Base-by-base conservation (phyloP, 2,888 invertebrate genomes). In the Netelia melanura region DNA sequence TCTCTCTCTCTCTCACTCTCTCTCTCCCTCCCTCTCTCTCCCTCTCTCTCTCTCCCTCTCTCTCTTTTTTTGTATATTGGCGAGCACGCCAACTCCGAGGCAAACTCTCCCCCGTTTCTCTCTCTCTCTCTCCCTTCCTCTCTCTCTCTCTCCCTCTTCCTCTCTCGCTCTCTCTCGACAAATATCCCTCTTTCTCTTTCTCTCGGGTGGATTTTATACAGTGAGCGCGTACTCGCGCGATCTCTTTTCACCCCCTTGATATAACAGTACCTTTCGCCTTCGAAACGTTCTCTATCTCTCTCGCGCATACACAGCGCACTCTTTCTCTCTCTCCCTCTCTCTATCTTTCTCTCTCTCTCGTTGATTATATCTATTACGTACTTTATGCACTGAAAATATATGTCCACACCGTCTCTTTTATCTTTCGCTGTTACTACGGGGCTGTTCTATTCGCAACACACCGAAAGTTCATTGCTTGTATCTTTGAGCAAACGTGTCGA, bases 1-100 rank as follows among this genome's bases (percentile, higher is more conserved):
- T 79, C 56, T 76, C 62, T 61, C 30, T 93, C 88, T 85, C 92
- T 90, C 89, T 67, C 74, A 80, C 83, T 89, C 86, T 90, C 90
- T 90, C 90, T 89, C 89, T 89, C 90, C 89, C 56, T 0, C 17
- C 17, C 17, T 17, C 17, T 17, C 17, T 17, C 17, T 17, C 17
- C 0, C 17, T 17, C 17, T 0, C 17, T 17, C 17, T 17, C 17
- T 17, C 17, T 0, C 17, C 0, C 17, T 17, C 17, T 17, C 17
- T 17, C 17, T 17, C 17, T 17, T 17, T 17, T 17, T 62, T 9
- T 65, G 38, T 38, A 89, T 90, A 90, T 89, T 88, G 88, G 89
- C 89, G 87, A 89, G 89, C 88, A 87, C 87, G 80, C 86, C 65
- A 80, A 58, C 56, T 30, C 38, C 56, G 30, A 62, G 14, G 30